phyloP scores from a whole-genome alignment of 2,797 vertebrate species.

The Euthynnus affinis region DNA sequence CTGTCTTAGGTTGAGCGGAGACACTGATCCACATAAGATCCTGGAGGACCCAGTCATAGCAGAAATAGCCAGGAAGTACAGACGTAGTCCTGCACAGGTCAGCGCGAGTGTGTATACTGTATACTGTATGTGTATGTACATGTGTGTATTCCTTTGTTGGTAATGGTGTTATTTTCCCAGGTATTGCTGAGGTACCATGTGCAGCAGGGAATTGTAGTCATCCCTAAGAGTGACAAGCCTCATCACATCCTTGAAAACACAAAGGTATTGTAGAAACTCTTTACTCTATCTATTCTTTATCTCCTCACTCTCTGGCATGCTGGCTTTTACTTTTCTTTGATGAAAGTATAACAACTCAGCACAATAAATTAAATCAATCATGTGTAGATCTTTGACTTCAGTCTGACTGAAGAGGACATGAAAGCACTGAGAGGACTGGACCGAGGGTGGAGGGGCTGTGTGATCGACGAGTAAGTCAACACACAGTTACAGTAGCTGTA shows the following conservation, averaged over 20 bases:
- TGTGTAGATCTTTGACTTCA: conserved; percentile 83
- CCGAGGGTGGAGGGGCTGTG: conserved; percentile 79
- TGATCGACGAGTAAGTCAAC: conserved; percentile 71
- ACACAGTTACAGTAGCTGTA: fast-evolving
- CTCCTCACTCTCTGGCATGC: background rate
- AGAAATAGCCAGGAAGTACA: conserved; percentile 78
- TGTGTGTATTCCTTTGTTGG: background rate
- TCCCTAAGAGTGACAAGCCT: conserved; percentile 84
- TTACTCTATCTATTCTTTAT: background rate
- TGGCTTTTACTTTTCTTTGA: background rate
- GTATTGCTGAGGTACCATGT: conserved; percentile 85
- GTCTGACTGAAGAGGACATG: conserved; percentile 82
- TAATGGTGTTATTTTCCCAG: conserved; percentile 58
- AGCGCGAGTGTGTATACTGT: background rate
- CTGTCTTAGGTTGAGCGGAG: conserved; percentile 63
- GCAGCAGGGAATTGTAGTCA: conserved; percentile 83
- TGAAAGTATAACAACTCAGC: too few species aligned
- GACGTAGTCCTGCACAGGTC: conserved; percentile 83
- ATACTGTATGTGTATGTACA: background rate
- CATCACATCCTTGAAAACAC: conserved; percentile 88
- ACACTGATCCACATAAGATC: conserved; percentile 77
- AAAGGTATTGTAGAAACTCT: conserved; percentile 74
- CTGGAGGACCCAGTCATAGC: conserved; percentile 79
- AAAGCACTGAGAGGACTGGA: conserved; percentile 75
- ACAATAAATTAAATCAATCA: background rate